Percentiles rank a stretch among this genome's conserved stretches.
These are phyloP conservation scores for Tachycineta bicolor DNA, from an alignment of 2,113 vertebrate species.

Conservation along the genomic window DNA sequence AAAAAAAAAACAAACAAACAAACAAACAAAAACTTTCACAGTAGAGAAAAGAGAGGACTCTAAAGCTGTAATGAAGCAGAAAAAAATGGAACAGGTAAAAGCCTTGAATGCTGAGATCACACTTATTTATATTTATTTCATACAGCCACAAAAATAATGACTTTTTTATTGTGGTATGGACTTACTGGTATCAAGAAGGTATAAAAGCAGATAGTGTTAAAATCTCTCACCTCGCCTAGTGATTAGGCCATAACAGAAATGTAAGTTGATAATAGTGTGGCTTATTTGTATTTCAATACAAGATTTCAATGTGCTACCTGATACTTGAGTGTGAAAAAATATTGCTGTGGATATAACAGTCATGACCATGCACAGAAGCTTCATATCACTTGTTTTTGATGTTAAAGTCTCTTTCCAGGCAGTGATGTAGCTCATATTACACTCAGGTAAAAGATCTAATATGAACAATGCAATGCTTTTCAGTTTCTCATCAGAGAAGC, in stretches of 20 bases:
- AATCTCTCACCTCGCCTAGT: background rate
- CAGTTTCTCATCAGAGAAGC: background rate
- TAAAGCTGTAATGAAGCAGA: background rate
- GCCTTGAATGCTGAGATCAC: background rate
- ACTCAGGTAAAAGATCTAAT: background rate
- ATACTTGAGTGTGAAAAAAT: background rate
- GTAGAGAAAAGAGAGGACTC: background rate
- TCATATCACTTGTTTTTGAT: background rate
- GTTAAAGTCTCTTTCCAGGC: background rate
- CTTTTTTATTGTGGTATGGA: background rate
- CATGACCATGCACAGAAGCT: background rate
- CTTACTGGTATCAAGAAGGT: background rate
- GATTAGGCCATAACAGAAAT: background rate
- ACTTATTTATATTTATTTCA: background rate
- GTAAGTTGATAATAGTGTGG: background rate
- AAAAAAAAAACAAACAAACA: no score
- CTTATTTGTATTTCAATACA: background rate
- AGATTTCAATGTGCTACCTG: background rate
- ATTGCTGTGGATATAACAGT: background rate
- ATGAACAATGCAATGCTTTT: background rate
- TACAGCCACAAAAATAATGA: background rate
- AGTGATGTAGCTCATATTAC: background rate
- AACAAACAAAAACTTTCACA: background rate
- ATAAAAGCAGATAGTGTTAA: background rate
- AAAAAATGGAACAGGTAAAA: background rate